Base-by-base conservation (phyloP, 2,113 vertebrate genomes). In the Urocynchramus pylzowi region DNA sequence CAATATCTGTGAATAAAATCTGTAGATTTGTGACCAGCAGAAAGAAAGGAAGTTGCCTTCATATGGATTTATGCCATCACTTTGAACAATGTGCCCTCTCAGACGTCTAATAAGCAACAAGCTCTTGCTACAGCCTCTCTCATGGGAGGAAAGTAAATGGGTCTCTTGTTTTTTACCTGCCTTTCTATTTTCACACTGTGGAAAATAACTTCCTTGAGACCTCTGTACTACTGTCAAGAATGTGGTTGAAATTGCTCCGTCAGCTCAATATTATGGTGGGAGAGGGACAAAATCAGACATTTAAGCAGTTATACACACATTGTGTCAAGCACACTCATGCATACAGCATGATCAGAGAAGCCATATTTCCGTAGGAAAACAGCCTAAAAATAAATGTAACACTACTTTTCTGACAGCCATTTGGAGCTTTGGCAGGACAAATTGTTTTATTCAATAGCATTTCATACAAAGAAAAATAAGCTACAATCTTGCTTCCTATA, bases 321-420 rank as follows among this genome's bases (percentile, higher is more conserved):
- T 76, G 47, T 85, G 79, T 84, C 70, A 79, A 65, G 76, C 14
- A 71, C 20, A 28, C 12, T 76, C 67, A 61, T 84, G 64, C 87
- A 93, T 83, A 75, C 19, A 52, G 56, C 37, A 53, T 85, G 85
- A 91, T 87, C 53, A 85, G 85, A 91, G 82, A 41, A 94, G 49
- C 49, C 79, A 80, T 93, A 88, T 92, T 96, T 97, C 78, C 70
- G 89, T 57, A 89, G 90, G 87, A 90, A 87, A 84, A 87, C 47
- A 69, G 53, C 28, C 77, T 94, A 94, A 91, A 94, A 93, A 94
- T 87, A 94, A 91, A 87, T 85, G 35, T 35, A 96, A 54, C 5
- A 2, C 45, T 80, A 65, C 87, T 86, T 91, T 88, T 94, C 75
- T 96, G 90, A 88, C 95, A 95, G 82, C 17, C 84, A 80, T 85